Evolutionary conservation across 2,888 invertebrate genomes (phyloP), one percentile per base, ranked within the genome.

Genomic region (Tetragonisca angustula): DNA sequence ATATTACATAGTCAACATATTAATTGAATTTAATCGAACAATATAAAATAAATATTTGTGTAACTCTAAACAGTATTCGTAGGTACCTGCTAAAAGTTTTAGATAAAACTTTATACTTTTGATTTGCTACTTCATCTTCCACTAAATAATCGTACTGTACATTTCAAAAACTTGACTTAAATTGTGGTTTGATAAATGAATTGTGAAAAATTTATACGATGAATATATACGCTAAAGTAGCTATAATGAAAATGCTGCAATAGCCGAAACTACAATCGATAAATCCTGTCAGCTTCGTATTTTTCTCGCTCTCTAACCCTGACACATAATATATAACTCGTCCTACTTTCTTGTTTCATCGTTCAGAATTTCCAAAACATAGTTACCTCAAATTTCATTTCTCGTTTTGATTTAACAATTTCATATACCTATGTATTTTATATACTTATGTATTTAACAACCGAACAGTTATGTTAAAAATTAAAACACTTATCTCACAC

Each of bases 241-340:
- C 43, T 43, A 43, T 2, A 24, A 50, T 32, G 56, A 56, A 59
- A 81, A 50, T 56, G 24, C 54, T 32, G 56, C 52, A 62, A 64
- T 52, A 49, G 49, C 68, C 52, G 36, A 54, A 61, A 69, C 36
- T 70, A 49, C n/a, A 77, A 82, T 79, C 79, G 56, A 82, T 82
- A 70, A 69, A 56, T 19, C 27, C 21, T 54, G 52, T 71, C 62
- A 64, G 50, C 43, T 56, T 59, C 59, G 61, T 65, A 71, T 79
- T 70, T 64, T 75, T 62, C 62, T 27, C 70, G 56, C 49, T 56
- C 49, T 50, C 36, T 54, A 32, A 73, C 61, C 68, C 73, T 69
- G 81, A 54, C 81, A 52, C 50, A 52, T 21, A 43, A 59, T 82
- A 79, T 82, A 79, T 56, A 62, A 27, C 65, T 52, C 62, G 52